phyloP scores from a whole-genome alignment of 2,797 vertebrate species.

The Acanthurus tractus region DNA sequence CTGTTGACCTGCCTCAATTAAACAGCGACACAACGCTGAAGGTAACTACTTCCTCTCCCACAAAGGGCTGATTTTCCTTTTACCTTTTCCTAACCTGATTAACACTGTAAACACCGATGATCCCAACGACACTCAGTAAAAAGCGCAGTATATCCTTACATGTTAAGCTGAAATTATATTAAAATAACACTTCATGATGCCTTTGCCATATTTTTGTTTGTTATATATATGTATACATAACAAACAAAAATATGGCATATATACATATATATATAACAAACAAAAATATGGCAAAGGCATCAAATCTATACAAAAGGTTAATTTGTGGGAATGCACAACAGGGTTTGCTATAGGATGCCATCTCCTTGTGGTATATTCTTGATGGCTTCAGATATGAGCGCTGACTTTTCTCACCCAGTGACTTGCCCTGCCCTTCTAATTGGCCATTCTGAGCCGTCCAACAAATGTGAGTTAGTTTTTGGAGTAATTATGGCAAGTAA shows the following conservation, averaged over 20 bases:
- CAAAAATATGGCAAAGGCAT: neutral
- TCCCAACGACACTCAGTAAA: neutral
- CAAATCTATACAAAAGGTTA: slow-evolving; percentile 15
- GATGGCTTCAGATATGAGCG: slow-evolving; percentile 45
- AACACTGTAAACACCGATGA: slow-evolving; percentile 1
- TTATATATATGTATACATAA: neutral
- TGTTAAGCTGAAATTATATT: neutral
- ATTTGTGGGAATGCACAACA: slow-evolving; percentile 19
- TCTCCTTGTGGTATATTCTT: slow-evolving; percentile 36
- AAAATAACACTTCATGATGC: neutral
- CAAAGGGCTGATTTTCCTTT: slow-evolving; percentile 15
- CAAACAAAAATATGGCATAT: no score
- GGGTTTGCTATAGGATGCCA: slow-evolving; percentile 8
- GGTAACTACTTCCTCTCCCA: slow-evolving; percentile 23
- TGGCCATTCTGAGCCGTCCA: slow-evolving; percentile 72
- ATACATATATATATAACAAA: neutral
- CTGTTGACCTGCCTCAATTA: slow-evolving; percentile 6
- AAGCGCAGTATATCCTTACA: neutral
- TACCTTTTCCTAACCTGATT: no score
- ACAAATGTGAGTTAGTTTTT: slow-evolving; percentile 60
- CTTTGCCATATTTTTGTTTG: no score
- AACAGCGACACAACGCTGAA: slow-evolving; percentile 9
- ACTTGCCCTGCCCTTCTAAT: slow-evolving; percentile 74
- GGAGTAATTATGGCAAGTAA: slow-evolving; percentile 76
- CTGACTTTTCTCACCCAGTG: slow-evolving; percentile 49